Evolutionary conservation across 2,888 invertebrate species (phyloP).

Genomic region (Drosophila maculinotata): DNA sequence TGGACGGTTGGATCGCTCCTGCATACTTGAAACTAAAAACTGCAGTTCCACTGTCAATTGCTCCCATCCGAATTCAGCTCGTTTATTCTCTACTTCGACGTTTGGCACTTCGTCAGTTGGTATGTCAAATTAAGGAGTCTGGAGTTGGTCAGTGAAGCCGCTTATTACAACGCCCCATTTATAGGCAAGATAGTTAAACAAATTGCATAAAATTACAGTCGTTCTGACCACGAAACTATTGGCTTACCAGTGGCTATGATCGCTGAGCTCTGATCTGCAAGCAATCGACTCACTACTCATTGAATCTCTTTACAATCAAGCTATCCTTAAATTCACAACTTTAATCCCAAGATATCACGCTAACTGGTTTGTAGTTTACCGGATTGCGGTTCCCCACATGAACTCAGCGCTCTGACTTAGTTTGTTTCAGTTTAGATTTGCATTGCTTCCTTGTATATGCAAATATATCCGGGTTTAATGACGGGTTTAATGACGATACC

Average conservation of each 20-base stretch:
- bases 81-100: slow-evolving; percentile 21
- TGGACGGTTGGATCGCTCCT: slow-evolving; percentile 20
- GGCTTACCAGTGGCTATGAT: slow-evolving; percentile 6
- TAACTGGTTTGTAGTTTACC: background rate
- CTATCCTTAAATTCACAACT: background rate
- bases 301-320: slow-evolving; percentile 8
- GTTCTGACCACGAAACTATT: slow-evolving; percentile 20
- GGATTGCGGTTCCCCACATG: no score
- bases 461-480: no score
- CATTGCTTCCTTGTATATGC: no score
- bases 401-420: no score
- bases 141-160: slow-evolving; percentile 21
- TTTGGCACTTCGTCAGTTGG: background rate
- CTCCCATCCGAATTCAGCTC: slow-evolving; percentile 21
- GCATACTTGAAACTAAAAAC: slow-evolving; percentile 42
- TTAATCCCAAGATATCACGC: no score
- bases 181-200: slow-evolving; percentile 45
- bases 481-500: no score
- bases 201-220: slow-evolving; percentile 61
- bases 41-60: slow-evolving; percentile 16
- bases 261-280: slow-evolving; percentile 12
- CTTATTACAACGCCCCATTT: slow-evolving; percentile 61
- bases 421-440: no score
- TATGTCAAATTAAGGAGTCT: slow-evolving; percentile 54
- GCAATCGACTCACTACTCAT: slow-evolving; percentile 7